Percentiles rank a stretch among this genome's conserved stretches.
Conservation (phyloP, 2,113 vertebrate species). For the Pardalotus punctatus region DNA sequence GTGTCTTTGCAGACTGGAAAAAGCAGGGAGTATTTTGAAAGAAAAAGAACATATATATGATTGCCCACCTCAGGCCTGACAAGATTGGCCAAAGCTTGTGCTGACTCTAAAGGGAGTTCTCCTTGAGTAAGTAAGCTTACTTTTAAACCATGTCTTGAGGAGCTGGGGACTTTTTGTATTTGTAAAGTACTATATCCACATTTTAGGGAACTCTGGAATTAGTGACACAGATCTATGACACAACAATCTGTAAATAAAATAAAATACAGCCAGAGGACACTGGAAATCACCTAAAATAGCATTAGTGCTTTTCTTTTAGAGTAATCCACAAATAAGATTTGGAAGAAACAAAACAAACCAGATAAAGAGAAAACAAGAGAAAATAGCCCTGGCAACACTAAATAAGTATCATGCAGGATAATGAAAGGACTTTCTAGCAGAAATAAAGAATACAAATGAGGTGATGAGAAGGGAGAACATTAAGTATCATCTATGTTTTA, state of each 20-base stretch:
- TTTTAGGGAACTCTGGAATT: neutral
- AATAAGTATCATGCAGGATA: neutral
- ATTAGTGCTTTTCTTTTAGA: neutral
- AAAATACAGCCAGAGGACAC: neutral
- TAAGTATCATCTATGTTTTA: neutral
- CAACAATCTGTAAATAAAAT: neutral
- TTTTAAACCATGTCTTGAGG: neutral
- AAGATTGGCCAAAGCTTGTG: neutral
- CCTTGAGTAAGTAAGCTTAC: neutral
- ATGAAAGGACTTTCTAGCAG: slow-evolving; percentile 9
- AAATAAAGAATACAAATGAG: slow-evolving; percentile 19
- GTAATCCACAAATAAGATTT: slow-evolving; percentile 5
- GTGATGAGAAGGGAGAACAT: slow-evolving; percentile 3
- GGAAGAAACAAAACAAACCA: neutral
- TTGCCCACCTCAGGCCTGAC: neutral
- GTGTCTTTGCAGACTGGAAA: neutral
- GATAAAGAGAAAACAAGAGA: neutral
- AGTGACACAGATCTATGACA: neutral
- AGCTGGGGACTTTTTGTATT: neutral
- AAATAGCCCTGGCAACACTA: neutral
- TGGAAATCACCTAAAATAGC: slow-evolving; percentile 1
- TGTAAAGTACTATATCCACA: neutral
- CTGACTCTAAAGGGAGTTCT: neutral
- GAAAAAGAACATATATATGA: neutral
- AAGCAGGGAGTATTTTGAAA: neutral